These are phyloP conservation scores for Terrapene triunguis DNA, from an alignment of 2,113 vertebrate genomes.

Conservation along the genomic window DNA sequence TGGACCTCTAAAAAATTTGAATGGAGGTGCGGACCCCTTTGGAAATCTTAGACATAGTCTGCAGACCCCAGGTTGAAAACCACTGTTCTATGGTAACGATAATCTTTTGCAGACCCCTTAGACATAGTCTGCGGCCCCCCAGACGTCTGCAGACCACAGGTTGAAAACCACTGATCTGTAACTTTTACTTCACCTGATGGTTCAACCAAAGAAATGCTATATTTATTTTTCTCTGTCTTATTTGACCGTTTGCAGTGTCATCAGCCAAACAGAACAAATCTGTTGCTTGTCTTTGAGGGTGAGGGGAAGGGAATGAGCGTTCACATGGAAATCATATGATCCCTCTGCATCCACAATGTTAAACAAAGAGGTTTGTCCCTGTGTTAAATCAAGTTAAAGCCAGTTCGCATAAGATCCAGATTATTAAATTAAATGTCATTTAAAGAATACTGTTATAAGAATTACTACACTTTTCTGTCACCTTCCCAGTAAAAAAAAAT, in stretches of 20 bases:
- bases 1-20: no score
- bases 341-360: neutral
- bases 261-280: neutral
- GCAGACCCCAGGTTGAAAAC: neutral
- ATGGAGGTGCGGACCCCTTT: no score
- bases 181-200: neutral
- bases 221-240: neutral
- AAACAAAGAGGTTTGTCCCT: neutral
- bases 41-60: no score
- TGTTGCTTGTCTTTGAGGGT: neutral
- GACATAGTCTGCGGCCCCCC: no score
- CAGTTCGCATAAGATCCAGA: neutral
- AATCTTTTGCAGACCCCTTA: no score
- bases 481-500: neutral
- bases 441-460: neutral
- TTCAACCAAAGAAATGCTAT: neutral
- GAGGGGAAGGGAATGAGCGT: neutral
- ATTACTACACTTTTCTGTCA: fast-evolving
- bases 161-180: neutral
- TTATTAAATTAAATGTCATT: neutral
- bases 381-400: neutral
- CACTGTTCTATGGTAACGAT: neutral
- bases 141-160: neutral
- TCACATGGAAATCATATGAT: neutral
- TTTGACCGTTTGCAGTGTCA: neutral